Base-by-base conservation (phyloP, 1,140 invertebrate genomes). In the Grapholita molesta region DNA sequence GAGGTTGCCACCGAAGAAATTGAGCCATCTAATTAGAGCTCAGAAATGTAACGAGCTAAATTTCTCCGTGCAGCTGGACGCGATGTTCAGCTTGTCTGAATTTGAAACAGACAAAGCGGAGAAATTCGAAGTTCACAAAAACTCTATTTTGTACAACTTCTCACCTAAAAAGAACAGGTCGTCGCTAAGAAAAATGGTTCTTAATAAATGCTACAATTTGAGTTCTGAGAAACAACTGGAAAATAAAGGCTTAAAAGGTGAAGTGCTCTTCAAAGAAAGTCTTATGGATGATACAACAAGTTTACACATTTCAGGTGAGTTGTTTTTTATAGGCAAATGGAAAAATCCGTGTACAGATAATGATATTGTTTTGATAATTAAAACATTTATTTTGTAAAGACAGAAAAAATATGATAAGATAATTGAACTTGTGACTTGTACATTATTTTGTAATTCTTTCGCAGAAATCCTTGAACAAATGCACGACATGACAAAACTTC, bases 401-500 rank as follows among this genome's bases (percentile, higher is more conserved):
- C n/a, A n/a, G n/a, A n/a, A n/a, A n/a, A n/a, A n/a, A n/a, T n/a
- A n/a, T n/a, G n/a, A n/a, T n/a, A n/a, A n/a, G n/a, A n/a, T n/a
- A n/a, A n/a, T n/a, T n/a, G n/a, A n/a, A n/a, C n/a, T n/a, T n/a
- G n/a, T n/a, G n/a, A n/a, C 52, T 48, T 42, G n/a, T 11, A 42
- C 6, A n/a, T 42, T 42, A 12, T 21, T 48, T 9, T 71, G 38
- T 70, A 42, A 38, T 75, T 77, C 70, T 68, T 75, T 88, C 83
- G 24, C 82, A 92, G 91, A 91, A 72, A 85, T 92, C 28, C 71
- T 92, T 15, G 89, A 90, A 53, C 85, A 92, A 74, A 83, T 92
- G 35, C 88, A 86, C 67, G 81, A 88, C 64, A 74, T 92, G 57
- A 90, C 89, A 0, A 69, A 75, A 28, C 73, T 74, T 21, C 68